Evolutionary conservation across 2,888 invertebrate species (phyloP).

Genomic region (Eilema sororculum): DNA sequence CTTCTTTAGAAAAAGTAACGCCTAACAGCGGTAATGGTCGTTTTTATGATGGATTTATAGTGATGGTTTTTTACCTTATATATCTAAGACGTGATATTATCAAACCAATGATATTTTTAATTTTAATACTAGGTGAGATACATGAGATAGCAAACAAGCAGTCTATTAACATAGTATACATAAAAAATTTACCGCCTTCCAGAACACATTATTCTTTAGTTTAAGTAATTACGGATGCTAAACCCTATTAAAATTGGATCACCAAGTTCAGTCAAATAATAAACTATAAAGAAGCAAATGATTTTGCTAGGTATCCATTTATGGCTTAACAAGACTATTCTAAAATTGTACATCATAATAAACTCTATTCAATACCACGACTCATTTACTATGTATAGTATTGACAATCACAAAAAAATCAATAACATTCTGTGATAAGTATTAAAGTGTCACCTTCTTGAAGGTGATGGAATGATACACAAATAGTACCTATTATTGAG

Average conservation of each 20-base stretch:
- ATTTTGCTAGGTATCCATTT: not conserved
- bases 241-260: not conserved
- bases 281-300: no score
- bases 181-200: no score
- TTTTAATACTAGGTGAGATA: no score
- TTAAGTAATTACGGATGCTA: not conserved
- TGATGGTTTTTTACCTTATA: no score
- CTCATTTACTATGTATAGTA: not conserved
- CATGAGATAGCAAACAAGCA: no score
- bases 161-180: no score
- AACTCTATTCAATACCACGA: not conserved
- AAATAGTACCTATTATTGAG: constrained; percentile 46
- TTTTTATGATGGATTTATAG: no score
- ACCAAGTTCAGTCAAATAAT: not conserved
- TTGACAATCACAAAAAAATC: not conserved
- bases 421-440: constrained; percentile 11
- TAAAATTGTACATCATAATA: not conserved
- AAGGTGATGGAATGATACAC: constrained; percentile 21
- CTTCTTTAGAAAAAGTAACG: no score
- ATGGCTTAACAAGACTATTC: not conserved
- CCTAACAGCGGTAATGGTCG: no score
- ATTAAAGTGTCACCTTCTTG: not conserved
- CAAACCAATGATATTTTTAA: no score
- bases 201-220: no score
- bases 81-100: no score